phyloP scores from a whole-genome alignment of 2,888 invertebrate species.

The Cynaeus angustus region DNA sequence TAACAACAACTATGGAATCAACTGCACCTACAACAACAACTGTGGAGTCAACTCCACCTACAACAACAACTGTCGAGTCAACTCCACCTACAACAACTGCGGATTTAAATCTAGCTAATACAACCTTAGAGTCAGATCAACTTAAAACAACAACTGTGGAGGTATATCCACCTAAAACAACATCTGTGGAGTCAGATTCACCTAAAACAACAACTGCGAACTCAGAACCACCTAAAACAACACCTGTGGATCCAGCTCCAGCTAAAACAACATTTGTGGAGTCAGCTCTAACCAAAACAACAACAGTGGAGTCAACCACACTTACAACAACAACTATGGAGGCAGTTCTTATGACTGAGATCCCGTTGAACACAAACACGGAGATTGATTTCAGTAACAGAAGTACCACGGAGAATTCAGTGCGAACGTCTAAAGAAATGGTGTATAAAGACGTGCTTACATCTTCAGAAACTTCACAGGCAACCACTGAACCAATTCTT shows the following conservation, averaged over 20 bases:
- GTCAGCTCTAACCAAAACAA: no score
- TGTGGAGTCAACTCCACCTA: background rate
- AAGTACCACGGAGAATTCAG: constrained; percentile 8
- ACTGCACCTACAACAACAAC: background rate
- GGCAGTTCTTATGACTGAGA: background rate
- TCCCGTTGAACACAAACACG: background rate
- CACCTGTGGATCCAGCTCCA: background rate
- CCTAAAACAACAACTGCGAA: constrained; percentile 1
- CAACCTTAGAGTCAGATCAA: no score
- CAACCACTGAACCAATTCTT: constrained; percentile 18
- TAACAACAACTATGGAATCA: background rate
- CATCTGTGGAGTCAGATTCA: background rate
- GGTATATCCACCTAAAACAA: background rate
- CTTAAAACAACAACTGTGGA: background rate
- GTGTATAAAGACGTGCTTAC: background rate
- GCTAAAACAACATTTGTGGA: no score
- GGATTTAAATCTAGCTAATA: no score
- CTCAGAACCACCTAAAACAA: background rate
- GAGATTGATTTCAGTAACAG: background rate
- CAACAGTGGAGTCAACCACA: background rate
- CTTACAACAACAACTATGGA: background rate
- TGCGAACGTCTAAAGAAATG: constrained; percentile 18
- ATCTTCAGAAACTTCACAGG: background rate
- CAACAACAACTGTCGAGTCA: background rate
- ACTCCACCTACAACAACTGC: background rate